Evolutionary conservation across 2,797 vertebrate species (phyloP).

Genomic region (Gila robusta): DNA sequence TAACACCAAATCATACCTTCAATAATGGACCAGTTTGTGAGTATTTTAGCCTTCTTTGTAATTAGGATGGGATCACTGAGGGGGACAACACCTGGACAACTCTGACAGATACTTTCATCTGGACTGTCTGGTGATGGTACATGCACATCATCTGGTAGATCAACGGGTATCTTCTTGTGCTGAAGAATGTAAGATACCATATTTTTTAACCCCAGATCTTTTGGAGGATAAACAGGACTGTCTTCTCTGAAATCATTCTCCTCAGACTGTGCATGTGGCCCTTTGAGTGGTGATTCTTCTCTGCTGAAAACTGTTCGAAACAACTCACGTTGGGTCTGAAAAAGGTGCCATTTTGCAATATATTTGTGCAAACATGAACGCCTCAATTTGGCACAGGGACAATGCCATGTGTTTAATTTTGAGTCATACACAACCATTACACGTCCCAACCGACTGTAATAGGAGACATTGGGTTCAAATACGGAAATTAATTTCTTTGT

Average conservation of each 20-base stretch:
- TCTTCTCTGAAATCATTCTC: too few species aligned
- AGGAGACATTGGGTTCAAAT: constrained; percentile 26
- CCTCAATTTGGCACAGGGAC: constrained; percentile 11
- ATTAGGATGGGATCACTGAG: too few species aligned
- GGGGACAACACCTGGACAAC: too few species aligned
- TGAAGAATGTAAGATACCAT: neutral
- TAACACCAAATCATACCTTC: constrained; percentile 4
- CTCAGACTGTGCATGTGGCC: neutral
- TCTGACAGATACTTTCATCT: too few species aligned
- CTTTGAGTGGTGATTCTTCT: neutral
- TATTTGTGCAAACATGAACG: constrained; percentile 36
- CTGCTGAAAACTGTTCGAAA: neutral
- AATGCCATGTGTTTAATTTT: constrained; percentile 37
- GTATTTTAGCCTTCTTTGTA: too few species aligned
- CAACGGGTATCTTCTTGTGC: neutral
- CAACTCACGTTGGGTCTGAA: constrained; percentile 14
- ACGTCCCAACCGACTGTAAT: constrained; percentile 30
- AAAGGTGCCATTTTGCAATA: constrained; percentile 49
- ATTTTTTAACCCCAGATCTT: neutral
- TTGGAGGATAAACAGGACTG: neutral
- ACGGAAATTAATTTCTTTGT: constrained; percentile 6
- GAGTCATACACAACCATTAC: constrained; percentile 17
- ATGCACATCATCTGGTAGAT: neutral
- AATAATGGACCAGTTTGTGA: too few species aligned
- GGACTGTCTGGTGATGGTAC: neutral